phyloP scores from a whole-genome alignment of 2,888 invertebrate species.

The Exocentrus adspersus region DNA sequence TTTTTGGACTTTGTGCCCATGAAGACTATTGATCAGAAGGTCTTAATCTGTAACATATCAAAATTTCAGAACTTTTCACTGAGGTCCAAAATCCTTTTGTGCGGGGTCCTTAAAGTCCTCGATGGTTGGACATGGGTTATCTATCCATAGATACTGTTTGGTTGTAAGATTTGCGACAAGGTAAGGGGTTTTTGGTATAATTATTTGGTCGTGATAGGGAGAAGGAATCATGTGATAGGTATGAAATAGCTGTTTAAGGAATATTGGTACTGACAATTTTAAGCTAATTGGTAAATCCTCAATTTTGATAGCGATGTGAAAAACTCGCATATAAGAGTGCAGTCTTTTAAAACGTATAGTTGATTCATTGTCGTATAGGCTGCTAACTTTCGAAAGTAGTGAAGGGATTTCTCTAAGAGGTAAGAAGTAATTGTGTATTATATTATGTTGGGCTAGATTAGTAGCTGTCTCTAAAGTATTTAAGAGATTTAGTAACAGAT shows the following conservation, averaged over 20 bases:
- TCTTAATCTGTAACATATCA: background rate
- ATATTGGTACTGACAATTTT: slow-evolving; percentile 6
- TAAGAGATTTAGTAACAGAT: slow-evolving; percentile 9
- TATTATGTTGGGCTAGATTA: slow-evolving; percentile 10
- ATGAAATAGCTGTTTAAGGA: background rate
- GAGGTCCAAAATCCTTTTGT: too few relatives aligned
- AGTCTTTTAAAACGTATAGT: background rate
- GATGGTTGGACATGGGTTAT: background rate
- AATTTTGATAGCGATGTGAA: background rate
- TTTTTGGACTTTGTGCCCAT: too few relatives aligned
- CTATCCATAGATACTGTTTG: slow-evolving; percentile 9
- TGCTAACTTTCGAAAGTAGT: slow-evolving; percentile 1
- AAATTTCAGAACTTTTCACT: too few relatives aligned
- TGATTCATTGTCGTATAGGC: background rate
- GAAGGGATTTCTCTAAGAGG: slow-evolving; percentile 3
- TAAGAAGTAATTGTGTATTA: slow-evolving; percentile 12
- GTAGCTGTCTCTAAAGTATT: slow-evolving; percentile 6
- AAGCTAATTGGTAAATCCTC: background rate
- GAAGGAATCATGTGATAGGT: background rate
- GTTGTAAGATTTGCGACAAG: slow-evolving; percentile 5
- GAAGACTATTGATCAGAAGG: slow-evolving; percentile 2
- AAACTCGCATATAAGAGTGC: background rate
- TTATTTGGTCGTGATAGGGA: slow-evolving; percentile 5
- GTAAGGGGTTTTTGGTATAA: slow-evolving; percentile 6
- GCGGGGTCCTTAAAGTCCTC: background rate